phyloP scores from a whole-genome alignment of 2,797 vertebrate species.

The Peromyscus aztecus region DNA sequence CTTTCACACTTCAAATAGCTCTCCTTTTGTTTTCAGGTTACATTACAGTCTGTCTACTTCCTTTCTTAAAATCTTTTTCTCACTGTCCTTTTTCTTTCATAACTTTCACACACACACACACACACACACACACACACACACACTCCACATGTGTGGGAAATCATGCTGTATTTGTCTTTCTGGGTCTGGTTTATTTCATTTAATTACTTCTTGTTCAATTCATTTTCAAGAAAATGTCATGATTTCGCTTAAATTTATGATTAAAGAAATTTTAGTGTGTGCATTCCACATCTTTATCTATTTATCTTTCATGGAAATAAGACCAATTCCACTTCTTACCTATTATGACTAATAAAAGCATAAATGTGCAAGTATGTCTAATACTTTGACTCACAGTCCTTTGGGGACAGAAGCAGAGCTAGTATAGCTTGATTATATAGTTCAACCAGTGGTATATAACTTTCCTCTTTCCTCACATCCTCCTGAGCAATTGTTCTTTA shows the following conservation, averaged over 20 bases:
- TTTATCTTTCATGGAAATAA: not conserved
- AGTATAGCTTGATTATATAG: not conserved
- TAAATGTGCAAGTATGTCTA: not conserved
- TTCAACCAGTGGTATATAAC: not conserved
- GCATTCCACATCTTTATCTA: not conserved
- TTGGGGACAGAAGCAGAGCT: not conserved
- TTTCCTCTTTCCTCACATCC: not conserved
- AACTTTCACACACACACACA: not conserved
- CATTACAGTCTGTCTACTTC: not conserved
- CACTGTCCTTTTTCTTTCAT: not conserved
- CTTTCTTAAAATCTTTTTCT: not conserved
- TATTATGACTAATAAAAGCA: not conserved
- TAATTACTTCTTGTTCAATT: not conserved
- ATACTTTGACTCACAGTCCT: not conserved
- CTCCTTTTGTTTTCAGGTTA: not conserved
- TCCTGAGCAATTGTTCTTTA: not conserved
- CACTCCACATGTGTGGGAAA: not conserved
- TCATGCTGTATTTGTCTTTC: not conserved
- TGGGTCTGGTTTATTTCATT: not conserved
- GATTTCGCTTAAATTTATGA: not conserved
- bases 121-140: not conserved
- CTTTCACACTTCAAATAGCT: not conserved
- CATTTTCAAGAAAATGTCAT: not conserved
- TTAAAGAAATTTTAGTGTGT: not conserved
- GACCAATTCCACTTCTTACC: not conserved